Conservation (phyloP, 92 coral and sea anemone genomes). For the Desmophyllum pertusum region DNA sequence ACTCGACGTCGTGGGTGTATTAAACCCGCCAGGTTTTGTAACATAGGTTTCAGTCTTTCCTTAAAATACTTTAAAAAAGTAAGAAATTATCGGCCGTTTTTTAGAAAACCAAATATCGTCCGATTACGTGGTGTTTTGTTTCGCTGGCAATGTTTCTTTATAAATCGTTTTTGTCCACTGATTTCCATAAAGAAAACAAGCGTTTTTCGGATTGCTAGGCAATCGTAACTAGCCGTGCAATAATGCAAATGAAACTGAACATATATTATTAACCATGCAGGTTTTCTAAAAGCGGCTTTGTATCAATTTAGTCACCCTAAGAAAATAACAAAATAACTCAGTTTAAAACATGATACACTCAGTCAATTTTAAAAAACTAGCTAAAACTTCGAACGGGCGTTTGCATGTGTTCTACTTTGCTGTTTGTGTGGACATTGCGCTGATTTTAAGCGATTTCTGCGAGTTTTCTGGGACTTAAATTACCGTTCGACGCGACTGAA, state of each 20-base stretch:
- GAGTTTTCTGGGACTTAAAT: too few relatives aligned
- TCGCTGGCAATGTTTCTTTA: background rate
- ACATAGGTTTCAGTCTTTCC: background rate
- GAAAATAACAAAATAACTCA: background rate
- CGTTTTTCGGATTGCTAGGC: conserved; percentile 10
- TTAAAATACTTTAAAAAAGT: background rate
- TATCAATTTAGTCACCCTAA: background rate
- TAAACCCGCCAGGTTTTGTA: conserved; percentile 1
- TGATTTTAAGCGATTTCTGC: too few relatives aligned
- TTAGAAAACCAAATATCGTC: background rate
- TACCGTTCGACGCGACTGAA: too few relatives aligned
- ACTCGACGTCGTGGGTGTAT: conserved; percentile 6
- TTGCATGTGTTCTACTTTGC: too few relatives aligned
- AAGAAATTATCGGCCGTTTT: background rate
- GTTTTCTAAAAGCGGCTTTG: background rate
- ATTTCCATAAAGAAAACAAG: conserved; percentile 17
- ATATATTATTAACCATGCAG: background rate
- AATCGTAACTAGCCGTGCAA: background rate
- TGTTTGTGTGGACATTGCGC: too few relatives aligned
- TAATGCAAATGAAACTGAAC: background rate
- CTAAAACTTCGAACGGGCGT: too few relatives aligned
- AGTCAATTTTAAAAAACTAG: too few relatives aligned
- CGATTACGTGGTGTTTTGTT: background rate
- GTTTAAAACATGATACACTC: too few relatives aligned
- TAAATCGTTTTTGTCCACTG: background rate